phyloP scores from a whole-genome alignment of 2,888 invertebrate species.

The Rhagonycha fulva region DNA sequence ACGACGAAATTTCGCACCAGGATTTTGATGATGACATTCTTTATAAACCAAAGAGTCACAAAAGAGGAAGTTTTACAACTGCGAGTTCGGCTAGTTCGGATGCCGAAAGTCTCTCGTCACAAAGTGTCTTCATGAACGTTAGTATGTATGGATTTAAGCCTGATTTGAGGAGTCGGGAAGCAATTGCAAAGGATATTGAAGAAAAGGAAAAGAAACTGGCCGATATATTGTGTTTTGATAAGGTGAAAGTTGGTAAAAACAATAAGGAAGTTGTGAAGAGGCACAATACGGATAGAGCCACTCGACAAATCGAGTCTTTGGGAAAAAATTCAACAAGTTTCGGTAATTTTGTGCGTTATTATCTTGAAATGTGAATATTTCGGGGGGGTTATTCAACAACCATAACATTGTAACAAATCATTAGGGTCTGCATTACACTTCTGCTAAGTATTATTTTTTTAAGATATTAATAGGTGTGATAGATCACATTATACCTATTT shows the following conservation, averaged over 20 bases:
- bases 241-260: conserved; percentile 40
- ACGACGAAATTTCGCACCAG: conserved; percentile 73
- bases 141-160: conserved; percentile 57
- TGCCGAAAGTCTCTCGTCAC: conserved; percentile 43
- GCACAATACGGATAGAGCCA: too few relatives aligned
- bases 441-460: too few relatives aligned
- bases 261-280: conserved; percentile 12
- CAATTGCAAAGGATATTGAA: conserved; percentile 72
- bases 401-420: too few relatives aligned
- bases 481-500: too few relatives aligned
- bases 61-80: conserved; percentile 41
- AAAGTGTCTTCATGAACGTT: conserved; percentile 56
- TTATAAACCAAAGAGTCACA: conserved; percentile 64
- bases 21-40: conserved; percentile 73
- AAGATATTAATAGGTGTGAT: too few relatives aligned
- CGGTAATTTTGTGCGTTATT: not conserved
- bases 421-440: too few relatives aligned
- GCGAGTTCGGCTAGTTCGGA: conserved; percentile 50
- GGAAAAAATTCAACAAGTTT: not conserved
- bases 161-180: conserved; percentile 65
- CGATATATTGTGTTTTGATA: conserved; percentile 67
- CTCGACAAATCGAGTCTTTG: not conserved
- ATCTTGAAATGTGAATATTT: too few relatives aligned
- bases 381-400: too few relatives aligned
- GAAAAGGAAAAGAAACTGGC: conserved; percentile 75